Percentiles rank a stretch among this genome's conserved stretches.
These are phyloP conservation scores for Pristionchus exspectatus DNA, from an alignment of 2,888 invertebrate genomes.

Conservation along the genomic window DNA sequence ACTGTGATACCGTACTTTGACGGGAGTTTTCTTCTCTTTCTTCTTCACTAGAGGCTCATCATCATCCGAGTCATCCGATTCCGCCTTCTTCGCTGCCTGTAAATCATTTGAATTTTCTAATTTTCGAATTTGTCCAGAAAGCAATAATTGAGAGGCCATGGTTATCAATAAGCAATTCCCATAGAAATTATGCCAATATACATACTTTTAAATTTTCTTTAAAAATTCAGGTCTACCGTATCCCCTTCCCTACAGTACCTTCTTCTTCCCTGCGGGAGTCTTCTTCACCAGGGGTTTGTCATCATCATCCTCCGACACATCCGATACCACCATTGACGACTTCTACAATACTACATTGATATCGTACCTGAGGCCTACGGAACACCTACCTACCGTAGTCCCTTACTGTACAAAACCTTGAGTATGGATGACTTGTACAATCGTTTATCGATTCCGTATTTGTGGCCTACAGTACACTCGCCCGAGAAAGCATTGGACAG, in stretches of 20 bases:
- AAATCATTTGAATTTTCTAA: too few relatives aligned
- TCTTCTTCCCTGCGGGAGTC: not conserved
- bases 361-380: too few relatives aligned
- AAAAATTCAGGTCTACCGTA: not conserved
- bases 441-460: too few relatives aligned
- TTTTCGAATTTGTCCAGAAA: too few relatives aligned
- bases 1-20: too few relatives aligned
- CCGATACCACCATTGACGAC: not conserved
- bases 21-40: not conserved
- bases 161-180: too few relatives aligned
- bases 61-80: not conserved
- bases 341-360: not conserved
- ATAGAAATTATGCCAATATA: too few relatives aligned
- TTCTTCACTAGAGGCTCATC: slow-evolving; percentile 16
- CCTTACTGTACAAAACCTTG: too few relatives aligned
- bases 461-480: too few relatives aligned
- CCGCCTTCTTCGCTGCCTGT: not conserved
- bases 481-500: too few relatives aligned
- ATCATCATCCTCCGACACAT: not conserved
- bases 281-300: slow-evolving; percentile 1
- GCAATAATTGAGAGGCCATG: too few relatives aligned
- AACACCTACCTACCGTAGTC: not conserved
- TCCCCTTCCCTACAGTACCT: not conserved
- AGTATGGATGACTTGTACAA: too few relatives aligned
- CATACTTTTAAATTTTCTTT: not conserved